Evolutionary conservation across 64 coral and sea anemone species (phyloP).

Genomic region (Orbicella faveolata): DNA sequence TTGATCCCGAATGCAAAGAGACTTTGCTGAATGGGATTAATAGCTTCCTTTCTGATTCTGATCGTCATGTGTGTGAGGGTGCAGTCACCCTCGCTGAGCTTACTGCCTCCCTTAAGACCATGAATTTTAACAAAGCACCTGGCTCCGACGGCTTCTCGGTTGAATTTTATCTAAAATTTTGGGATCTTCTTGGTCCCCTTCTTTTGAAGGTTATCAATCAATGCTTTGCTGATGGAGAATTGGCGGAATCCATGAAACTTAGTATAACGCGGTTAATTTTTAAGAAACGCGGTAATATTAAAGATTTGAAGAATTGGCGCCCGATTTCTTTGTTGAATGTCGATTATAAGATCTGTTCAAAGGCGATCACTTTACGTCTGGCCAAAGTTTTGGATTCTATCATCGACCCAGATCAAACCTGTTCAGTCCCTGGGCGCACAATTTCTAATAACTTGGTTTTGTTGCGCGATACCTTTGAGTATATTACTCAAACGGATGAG

Average conservation of each 20-base stretch:
- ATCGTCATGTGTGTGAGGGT: no score
- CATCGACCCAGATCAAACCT: neutral
- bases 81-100: no score
- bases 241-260: neutral
- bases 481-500: neutral
- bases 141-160: no score
- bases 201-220: no score
- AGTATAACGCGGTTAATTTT: neutral
- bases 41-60: no score
- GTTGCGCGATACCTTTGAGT: neutral
- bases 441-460: neutral
- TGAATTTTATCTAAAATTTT: no score
- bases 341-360: constrained; percentile 17
- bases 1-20: no score
- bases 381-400: neutral
- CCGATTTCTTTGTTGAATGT: constrained; percentile 33
- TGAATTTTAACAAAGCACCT: no score
- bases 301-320: constrained; percentile 4
- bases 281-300: neutral
- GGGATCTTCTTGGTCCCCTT: no score
- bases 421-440: neutral
- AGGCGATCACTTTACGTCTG: constrained; percentile 3
- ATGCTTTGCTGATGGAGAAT: no score
- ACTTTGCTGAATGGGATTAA: no score
- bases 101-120: no score